Percentiles rank a stretch among this genome's conserved stretches.
These are phyloP conservation scores for Zhuqinia jingwanae DNA, from an alignment of 2,888 invertebrate species.

Conservation along the genomic window DNA sequence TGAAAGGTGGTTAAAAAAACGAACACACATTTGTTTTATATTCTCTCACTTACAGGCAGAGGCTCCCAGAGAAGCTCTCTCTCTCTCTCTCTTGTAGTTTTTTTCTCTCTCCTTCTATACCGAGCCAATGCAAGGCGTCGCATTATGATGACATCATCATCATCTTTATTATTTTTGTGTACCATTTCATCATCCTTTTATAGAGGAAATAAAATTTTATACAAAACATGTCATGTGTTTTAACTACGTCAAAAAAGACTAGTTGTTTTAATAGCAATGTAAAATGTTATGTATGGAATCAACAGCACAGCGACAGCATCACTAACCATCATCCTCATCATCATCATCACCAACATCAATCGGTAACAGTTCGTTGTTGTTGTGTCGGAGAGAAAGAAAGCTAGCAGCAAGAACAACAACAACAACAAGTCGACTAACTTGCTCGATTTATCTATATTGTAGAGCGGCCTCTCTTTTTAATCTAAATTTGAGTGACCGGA, in stretches of 20 bases:
- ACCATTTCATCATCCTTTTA: constrained; percentile 66
- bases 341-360: not conserved
- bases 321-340: constrained; percentile 42
- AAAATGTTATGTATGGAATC: constrained; percentile 46
- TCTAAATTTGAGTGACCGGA: constrained; percentile 74
- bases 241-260: constrained; percentile 55
- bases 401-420: too few species aligned
- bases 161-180: constrained; percentile 52
- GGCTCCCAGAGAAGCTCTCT: not conserved
- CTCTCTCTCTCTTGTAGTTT: not conserved
- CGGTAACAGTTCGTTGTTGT: constrained; percentile 28
- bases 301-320: not conserved
- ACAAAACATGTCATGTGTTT: constrained; percentile 68
- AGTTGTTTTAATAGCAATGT: not conserved
- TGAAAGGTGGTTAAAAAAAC: not conserved
- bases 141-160: constrained; percentile 60
- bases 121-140: not conserved
- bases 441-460: constrained; percentile 60
- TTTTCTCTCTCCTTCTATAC: too few species aligned
- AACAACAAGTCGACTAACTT: constrained; percentile 18
- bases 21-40: not conserved
- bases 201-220: constrained; percentile 63
- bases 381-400: constrained; percentile 31
- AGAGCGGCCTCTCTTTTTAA: constrained; percentile 67
- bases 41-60: not conserved